Base-by-base conservation (phyloP, 2,888 invertebrate species). In the Iphiclides podalirius region DNA sequence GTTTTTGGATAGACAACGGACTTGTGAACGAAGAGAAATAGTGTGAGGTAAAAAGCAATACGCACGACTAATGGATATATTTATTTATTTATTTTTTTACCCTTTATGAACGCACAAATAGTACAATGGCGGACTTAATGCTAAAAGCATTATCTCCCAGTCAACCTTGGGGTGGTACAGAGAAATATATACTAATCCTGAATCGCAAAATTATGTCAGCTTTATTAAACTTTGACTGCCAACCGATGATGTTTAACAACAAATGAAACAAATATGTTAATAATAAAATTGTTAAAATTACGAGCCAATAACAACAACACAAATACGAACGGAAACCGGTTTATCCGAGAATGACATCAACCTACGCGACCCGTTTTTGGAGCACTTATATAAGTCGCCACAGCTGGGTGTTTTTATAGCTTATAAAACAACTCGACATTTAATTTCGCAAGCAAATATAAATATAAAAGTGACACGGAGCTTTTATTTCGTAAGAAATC, bases 331-430 rank as follows among this genome's bases (percentile, higher is more conserved):
- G 46, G 47, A 57, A 64, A 68, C 65, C 59, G 60, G 67, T 67
- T 70, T 59, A 44, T 11, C 31, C 54, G 59, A 67, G 53, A 66
- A 64, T 68, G 66, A 70, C 63, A 70, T 53, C 67, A 44, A 55
- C 78, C 72, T 68, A 76, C 73, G 68, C 72, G 53, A 56, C 57
- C 38, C 39, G 58, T 67, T 77, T 79, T 75, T 69, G 70, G 72
- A 73, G 56, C 70, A 67, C 70, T 77, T 75, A 75, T 60, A 74
- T 74, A 78, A 75, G 74, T 58, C 55, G 59, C 48, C 47, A 52
- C 57, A 52, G 55, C 57, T 53, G 55, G 49, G 54, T 61, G 53
- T 67, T 71, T 72, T 73, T 70, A 64, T 64, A 53, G 57, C 55
- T 53, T 53, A 63, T 58, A 68, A 68, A 75, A 63, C 64, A 66